These are phyloP conservation scores for Proteles cristata DNA, from an alignment of 2,113 vertebrate genomes.

Conservation along the genomic window DNA sequence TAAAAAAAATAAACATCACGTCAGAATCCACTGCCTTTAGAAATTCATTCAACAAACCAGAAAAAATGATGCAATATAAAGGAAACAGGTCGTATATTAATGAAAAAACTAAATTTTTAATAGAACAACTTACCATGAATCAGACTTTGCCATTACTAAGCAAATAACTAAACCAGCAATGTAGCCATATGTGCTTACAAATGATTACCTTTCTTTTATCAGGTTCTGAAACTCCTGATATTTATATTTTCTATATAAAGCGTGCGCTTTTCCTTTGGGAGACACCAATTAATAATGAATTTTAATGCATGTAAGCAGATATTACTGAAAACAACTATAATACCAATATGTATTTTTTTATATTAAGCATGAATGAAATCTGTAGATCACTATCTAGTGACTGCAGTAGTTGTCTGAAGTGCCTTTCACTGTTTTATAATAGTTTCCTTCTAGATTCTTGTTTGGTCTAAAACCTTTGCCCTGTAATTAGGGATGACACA, in stretches of 20 bases:
- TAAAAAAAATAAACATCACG: too few relatives aligned
- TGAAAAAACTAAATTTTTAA: neutral
- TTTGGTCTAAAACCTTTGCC: neutral
- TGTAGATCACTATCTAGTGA: neutral
- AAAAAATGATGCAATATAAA: neutral
- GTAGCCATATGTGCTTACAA: neutral
- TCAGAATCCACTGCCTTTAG: neutral
- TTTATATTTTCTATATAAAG: neutral
- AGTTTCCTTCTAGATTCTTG: neutral
- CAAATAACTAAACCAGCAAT: neutral
- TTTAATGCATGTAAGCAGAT: neutral
- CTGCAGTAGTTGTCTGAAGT: neutral
- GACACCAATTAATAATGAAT: neutral
- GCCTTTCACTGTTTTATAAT: neutral
- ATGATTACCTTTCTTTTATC: neutral
- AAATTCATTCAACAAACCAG: slow-evolving; percentile 14
- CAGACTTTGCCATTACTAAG: neutral
- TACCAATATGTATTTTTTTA: neutral
- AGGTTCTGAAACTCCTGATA: neutral
- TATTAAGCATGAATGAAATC: neutral
- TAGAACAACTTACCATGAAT: neutral
- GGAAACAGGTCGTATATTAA: neutral
- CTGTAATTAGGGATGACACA: neutral
- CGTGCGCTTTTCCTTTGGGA: neutral
- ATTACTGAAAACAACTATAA: neutral